Evolutionary conservation across 2,888 invertebrate genomes (phyloP), one percentile per base, ranked within the genome.

Genomic region (Fragum whitleyi): DNA sequence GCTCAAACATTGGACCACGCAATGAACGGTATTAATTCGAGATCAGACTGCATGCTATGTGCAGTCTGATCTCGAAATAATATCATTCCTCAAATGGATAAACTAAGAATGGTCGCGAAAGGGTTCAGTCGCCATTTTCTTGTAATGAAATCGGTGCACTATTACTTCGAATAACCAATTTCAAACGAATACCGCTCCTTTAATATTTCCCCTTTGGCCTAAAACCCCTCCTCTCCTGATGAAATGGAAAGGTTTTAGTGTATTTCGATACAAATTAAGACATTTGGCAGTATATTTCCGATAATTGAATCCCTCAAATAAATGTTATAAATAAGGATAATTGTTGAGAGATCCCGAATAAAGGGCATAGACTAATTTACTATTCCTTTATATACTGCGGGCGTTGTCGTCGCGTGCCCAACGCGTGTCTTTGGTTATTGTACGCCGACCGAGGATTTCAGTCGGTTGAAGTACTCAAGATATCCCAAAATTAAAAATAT

Each of bases 351-450:
- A 21, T 42, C 42, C 65, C 42, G 26, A 65, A 65, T 42, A 65
- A 61, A 65, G 42, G 65, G 65, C 36, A 65, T 65, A 65, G 65
- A 42, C 65, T 62, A 62, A 62, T 62, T 62, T 62, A 62, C 62
- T 65, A 65, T 65, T 65, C 65, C 42, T 65, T 65, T 65, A 65
- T 65, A 42, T 65, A 65, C 42, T 65, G 65, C 65, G 42, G 65
- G 39, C 65, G 65, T 65, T 65, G 42, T 65, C 65, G 65, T 65
- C 65, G 65, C 65, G 65, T 65, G 65, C 65, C 65, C 39, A 21
- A 42, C 39, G 42, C 32, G 65, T 65, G 65, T 65, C 65, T 65
- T 65, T 21, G 42, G 65, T 65, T 65, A 65, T 16, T 42, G 42
- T 42, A 7, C 14, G 6, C 42, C 42, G 26, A n/a, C 65, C 42